A percentile compares a stretch with the other conserved stretches of the same genome.
phyloP scores from a whole-genome alignment of 1,140 invertebrate species.

The Drosophila serrata region DNA sequence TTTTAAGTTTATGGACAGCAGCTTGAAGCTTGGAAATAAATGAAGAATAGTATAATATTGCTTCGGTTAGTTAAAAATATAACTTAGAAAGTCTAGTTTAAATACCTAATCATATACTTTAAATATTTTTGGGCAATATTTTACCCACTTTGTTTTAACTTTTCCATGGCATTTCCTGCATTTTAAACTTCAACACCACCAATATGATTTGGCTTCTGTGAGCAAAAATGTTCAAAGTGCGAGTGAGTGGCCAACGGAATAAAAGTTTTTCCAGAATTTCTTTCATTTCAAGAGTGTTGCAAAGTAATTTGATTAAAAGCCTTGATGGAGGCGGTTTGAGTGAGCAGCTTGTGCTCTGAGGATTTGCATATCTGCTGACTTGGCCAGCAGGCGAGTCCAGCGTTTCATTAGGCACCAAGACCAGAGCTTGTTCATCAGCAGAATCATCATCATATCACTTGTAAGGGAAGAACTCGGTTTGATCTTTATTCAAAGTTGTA shows the following conservation, averaged over 20 bases:
- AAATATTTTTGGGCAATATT: not conserved
- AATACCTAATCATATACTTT: no score
- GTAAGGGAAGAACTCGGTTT: constrained; percentile 4
- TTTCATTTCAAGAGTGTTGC: constrained; percentile 37
- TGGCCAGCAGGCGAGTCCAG: constrained; percentile 33
- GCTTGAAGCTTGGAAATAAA: not conserved
- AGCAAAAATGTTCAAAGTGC: constrained; percentile 51
- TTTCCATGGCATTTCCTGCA: not conserved
- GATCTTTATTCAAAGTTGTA: constrained; percentile 31
- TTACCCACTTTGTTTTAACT: not conserved
- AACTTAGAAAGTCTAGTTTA: not conserved
- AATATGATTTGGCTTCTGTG: constrained; percentile 8
- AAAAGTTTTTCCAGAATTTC: constrained; percentile 58
- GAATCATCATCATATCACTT: constrained; percentile 40
- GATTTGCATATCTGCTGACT: constrained; percentile 77
- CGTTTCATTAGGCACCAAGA: constrained; percentile 51
- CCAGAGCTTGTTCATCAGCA: constrained; percentile 51
- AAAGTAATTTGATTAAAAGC: constrained; percentile 83
- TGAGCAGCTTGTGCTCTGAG: constrained; percentile 20
- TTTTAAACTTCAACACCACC: constrained; percentile 6
- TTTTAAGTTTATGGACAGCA: constrained; percentile 15
- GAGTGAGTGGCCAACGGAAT: constrained; percentile 53
- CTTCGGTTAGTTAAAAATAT: no score
- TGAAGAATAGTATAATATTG: not conserved
- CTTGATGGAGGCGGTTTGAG: constrained; percentile 25